A percentile compares a stretch with the other conserved stretches of the same genome.
Conservation (phyloP, 2,113 vertebrate species). For the Coptodon rendalli region DNA sequence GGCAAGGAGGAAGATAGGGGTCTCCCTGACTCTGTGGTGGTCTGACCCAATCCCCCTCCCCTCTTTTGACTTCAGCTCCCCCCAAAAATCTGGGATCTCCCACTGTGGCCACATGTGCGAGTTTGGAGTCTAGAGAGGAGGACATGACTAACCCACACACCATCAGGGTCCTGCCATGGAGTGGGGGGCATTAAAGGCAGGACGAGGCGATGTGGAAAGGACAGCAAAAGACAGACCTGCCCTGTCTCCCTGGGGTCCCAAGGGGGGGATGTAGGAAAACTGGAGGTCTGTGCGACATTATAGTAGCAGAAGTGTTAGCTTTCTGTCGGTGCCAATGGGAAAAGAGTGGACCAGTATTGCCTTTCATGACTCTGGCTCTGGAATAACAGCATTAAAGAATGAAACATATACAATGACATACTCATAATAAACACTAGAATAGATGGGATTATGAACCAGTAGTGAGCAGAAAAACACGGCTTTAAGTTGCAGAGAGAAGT, state of each 20-base stretch:
- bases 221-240: conserved; percentile 33
- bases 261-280: conserved; percentile 11
- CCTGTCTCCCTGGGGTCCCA: conserved; percentile 25
- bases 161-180: conserved; percentile 14
- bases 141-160: conserved; percentile 20
- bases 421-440: conserved; percentile 51
- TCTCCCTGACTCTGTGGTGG: conserved; percentile 66
- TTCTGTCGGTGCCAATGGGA: conserved; percentile 45
- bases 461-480: neutral
- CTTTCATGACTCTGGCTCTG: conserved; percentile 20
- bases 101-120: conserved; percentile 18
- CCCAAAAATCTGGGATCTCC: conserved; percentile 49
- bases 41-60: conserved; percentile 53
- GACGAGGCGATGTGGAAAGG: conserved; percentile 16
- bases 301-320: conserved; percentile 19
- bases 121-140: conserved; percentile 1
- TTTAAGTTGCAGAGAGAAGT: conserved; percentile 11
- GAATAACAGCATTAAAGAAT: conserved; percentile 27
- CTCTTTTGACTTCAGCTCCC: neutral
- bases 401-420: conserved; percentile 34
- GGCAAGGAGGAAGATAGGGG: conserved; percentile 51
- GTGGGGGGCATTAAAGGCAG: conserved; percentile 31
- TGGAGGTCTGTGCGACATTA: conserved; percentile 12
- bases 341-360: conserved; percentile 16
- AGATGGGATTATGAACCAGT: neutral